phyloP scores from a whole-genome alignment of 2,888 invertebrate species.

The Lottia gigantea region DNA sequence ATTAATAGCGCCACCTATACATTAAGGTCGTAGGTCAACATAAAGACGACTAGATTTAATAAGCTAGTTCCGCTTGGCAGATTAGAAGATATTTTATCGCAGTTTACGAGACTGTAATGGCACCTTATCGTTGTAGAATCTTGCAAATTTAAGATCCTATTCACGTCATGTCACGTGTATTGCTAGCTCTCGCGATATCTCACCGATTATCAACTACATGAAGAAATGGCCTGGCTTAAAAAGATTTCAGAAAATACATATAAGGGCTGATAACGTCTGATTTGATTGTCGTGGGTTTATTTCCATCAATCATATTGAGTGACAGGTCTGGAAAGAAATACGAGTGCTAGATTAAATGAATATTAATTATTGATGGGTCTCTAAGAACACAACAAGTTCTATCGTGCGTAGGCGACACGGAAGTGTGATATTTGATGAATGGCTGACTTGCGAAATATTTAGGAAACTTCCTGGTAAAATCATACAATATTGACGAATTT shows the following conservation, averaged over 20 bases:
- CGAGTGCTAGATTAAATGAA: background rate
- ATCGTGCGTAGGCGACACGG: too few species aligned
- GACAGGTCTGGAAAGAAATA: constrained; percentile 3
- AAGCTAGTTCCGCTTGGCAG: constrained; percentile 8
- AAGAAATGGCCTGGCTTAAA: background rate
- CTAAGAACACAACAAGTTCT: too few species aligned
- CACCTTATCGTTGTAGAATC: constrained; percentile 3
- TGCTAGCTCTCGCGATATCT: constrained; percentile 1
- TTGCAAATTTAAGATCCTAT: background rate
- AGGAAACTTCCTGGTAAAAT: too few species aligned
- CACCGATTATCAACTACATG: background rate
- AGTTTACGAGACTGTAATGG: constrained; percentile 7
- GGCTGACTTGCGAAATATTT: too few species aligned
- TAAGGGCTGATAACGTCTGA: background rate
- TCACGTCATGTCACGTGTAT: constrained; percentile 10
- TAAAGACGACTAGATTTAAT: constrained; percentile 11
- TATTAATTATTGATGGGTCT: too few species aligned
- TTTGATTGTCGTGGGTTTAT: background rate
- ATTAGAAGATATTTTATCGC: constrained; percentile 1
- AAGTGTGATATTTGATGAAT: too few species aligned
- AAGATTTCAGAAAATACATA: background rate
- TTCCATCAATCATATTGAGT: constrained; percentile 2
- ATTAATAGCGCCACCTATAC: constrained; percentile 11
- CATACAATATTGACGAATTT: too few species aligned
- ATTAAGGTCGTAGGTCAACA: background rate